Percentiles rank a stretch among this genome's conserved stretches.
These are phyloP conservation scores for Corvus cornix DNA, from an alignment of 2,113 vertebrate genomes.

Conservation along the genomic window DNA sequence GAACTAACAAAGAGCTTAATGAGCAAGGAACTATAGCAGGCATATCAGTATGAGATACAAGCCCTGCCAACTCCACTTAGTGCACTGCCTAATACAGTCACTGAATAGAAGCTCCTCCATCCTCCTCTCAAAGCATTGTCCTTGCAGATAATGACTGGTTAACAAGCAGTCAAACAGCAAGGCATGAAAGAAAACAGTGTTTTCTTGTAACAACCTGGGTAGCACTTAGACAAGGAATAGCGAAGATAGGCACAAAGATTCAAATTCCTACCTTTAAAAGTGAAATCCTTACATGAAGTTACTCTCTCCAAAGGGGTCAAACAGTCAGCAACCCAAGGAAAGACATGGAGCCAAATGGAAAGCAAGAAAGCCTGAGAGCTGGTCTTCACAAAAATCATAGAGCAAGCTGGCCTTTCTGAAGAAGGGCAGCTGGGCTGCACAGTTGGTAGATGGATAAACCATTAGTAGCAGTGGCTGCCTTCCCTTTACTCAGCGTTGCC, in stretches of 20 bases:
- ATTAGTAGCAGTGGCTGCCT: not conserved
- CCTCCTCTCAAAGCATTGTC: not conserved
- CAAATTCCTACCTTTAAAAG: slow-evolving; percentile 43
- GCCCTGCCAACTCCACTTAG: slow-evolving; percentile 8
- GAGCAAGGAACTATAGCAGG: not conserved
- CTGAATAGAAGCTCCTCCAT: not conserved
- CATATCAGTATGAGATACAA: not conserved
- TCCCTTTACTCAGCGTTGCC: not conserved
- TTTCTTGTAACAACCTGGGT: not conserved
- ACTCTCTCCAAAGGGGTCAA: not conserved
- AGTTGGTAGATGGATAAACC: not conserved
- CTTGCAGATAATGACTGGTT: not conserved
- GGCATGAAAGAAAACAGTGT: not conserved
- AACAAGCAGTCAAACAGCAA: not conserved
- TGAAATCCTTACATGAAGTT: not conserved
- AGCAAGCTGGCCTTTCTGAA: not conserved
- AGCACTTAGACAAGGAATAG: not conserved
- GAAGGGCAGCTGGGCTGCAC: slow-evolving; percentile 12
- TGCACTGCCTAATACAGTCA: not conserved
- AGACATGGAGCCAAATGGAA: not conserved
- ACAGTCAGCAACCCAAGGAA: not conserved
- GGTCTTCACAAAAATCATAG: not conserved
- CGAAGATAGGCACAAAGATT: not conserved
- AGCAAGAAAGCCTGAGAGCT: not conserved
- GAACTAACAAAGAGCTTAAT: slow-evolving; percentile 16